Conservation (phyloP, 1,140 invertebrate genomes). For the Tetragnatha versicolor region DNA sequence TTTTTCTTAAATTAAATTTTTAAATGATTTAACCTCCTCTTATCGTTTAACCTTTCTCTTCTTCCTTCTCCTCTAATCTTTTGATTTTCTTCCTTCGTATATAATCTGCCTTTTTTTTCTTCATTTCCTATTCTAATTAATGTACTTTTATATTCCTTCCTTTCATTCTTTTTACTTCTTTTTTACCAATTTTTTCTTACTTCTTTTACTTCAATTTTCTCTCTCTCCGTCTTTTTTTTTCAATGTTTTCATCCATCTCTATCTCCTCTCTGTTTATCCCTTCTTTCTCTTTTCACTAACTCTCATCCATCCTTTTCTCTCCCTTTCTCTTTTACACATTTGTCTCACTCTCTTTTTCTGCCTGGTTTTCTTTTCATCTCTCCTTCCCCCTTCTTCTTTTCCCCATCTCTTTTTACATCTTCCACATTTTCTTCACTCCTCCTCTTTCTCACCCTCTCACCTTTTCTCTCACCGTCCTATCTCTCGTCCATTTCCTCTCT, state of each 20-base stretch:
- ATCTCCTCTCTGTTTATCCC: not conserved
- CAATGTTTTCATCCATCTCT: not conserved
- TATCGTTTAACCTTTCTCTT: not conserved
- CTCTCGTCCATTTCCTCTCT: not conserved
- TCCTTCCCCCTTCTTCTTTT: not conserved
- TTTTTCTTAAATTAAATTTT: too few species aligned
- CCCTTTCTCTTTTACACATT: not conserved
- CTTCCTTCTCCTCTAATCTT: not conserved
- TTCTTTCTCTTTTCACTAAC: not conserved
- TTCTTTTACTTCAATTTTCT: not conserved
- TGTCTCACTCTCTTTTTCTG: not conserved
- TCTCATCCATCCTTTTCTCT: not conserved
- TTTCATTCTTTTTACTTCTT: not conserved
- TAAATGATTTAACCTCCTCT: too few species aligned
- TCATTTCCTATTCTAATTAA: not conserved
- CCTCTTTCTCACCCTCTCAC: not conserved
- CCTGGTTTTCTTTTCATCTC: not conserved
- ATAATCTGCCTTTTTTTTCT: not conserved
- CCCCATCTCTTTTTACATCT: not conserved
- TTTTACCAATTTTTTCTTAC: not conserved
- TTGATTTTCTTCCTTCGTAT: not conserved
- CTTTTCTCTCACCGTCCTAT: not conserved
- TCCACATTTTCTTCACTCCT: not conserved
- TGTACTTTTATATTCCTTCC: not conserved
- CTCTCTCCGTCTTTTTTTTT: not conserved